phyloP scores from a whole-genome alignment of 2,113 vertebrate genomes.

The Rhabdomys dilectus region DNA sequence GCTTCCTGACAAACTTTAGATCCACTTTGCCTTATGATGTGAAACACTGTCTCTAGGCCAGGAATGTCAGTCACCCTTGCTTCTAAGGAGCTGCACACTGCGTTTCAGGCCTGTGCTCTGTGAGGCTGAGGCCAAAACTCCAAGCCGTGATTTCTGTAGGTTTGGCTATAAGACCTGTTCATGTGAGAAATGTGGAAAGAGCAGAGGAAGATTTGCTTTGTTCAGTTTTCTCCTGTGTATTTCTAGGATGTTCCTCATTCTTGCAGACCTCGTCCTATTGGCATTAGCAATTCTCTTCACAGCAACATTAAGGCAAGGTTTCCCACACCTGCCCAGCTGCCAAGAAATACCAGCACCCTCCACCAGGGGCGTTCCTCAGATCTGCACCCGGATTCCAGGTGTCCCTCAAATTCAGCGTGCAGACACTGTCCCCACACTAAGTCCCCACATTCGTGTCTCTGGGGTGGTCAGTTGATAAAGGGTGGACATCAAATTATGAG shows the following conservation, averaged over 20 bases:
- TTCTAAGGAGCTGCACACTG: not conserved
- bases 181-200: not conserved
- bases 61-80: fast-evolving
- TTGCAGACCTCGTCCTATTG: no score
- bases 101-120: not conserved
- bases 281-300: not conserved
- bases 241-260: not conserved
- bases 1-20: not conserved
- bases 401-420: no score
- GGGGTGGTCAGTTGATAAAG: not conserved
- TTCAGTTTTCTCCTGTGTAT: no score
- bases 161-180: not conserved
- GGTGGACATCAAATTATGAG: not conserved
- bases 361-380: not conserved
- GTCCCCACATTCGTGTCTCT: not conserved
- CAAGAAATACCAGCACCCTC: not conserved
- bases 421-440: no score
- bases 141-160: not conserved
- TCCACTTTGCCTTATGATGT: not conserved
- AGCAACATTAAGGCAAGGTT: not conserved
- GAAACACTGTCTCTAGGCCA: not conserved
- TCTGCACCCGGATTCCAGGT: not conserved
- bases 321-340: not conserved
- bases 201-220: not conserved
- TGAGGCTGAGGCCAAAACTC: not conserved